A percentile compares a stretch with the other conserved stretches of the same genome.
phyloP scores from a whole-genome alignment of 1,140 invertebrate genomes.

The Lepeophtheirus salmonis region DNA sequence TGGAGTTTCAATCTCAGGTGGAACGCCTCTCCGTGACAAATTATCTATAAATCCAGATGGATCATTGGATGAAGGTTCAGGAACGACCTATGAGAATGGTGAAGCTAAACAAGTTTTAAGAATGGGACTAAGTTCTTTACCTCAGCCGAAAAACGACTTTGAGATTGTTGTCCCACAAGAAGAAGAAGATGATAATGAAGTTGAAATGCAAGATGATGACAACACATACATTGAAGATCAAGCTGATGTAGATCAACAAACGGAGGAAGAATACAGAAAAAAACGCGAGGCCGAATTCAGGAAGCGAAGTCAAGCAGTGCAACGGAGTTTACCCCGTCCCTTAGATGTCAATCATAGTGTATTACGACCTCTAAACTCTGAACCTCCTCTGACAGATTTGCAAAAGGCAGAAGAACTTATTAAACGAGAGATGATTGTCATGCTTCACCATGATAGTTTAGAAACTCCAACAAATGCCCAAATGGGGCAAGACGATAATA shows the following conservation, averaged over 20 bases:
- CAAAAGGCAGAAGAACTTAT: constrained; percentile 79
- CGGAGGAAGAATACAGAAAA: constrained; percentile 24
- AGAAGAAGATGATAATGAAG: constrained; percentile 30
- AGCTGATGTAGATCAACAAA: constrained; percentile 62
- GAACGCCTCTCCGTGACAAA: constrained; percentile 64
- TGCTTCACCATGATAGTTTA: constrained; percentile 71
- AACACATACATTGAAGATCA: constrained; percentile 49
- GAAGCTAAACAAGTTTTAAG: constrained; percentile 33
- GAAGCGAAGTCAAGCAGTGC: constrained; percentile 66
- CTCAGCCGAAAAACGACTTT: constrained; percentile 85
- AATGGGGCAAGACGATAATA: constrained; percentile 30
- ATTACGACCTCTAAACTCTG: constrained; percentile 46
- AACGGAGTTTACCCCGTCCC: constrained; percentile 69
- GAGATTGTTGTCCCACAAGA: constrained; percentile 93
- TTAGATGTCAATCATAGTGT: constrained; percentile 63
- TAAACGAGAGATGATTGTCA: constrained; percentile 87
- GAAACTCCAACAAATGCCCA: constrained; percentile 31
- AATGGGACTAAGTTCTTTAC: constrained; percentile 53
- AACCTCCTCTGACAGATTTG: constrained; percentile 57
- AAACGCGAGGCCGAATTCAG: constrained; percentile 43
- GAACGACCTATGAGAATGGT: neutral
- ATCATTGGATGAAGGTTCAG: neutral
- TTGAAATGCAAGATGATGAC: constrained; percentile 28
- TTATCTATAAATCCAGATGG: constrained; percentile 74
- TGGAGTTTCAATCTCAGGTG: constrained; percentile 21